Base-by-base conservation (phyloP, 2,113 vertebrate genomes). In the Vanacampus margaritifer region DNA sequence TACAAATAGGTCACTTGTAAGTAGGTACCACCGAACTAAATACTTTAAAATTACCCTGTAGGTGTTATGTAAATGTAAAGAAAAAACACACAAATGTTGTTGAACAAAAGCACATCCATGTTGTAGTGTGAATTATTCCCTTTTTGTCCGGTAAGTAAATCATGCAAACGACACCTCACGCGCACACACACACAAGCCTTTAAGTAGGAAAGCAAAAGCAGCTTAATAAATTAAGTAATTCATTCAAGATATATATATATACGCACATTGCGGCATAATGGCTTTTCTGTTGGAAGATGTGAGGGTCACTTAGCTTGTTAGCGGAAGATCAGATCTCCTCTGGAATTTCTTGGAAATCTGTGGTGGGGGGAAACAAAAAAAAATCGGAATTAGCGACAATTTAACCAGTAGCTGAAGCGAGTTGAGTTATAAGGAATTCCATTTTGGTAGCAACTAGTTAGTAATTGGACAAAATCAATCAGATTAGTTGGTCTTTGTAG, bases 331-430 rank as follows among this genome's bases (percentile, higher is more conserved):
- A 66, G 89, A 85, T n/a, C 82, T 85, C 94, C 66, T 95, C 94
- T 0, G 93, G 93, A 79, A 95, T 95, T 85, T 94, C 94, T 76
- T 95, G 95, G 88, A 94, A 89, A 81, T 95, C 95, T 96, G 58
- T 12, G 10, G 37, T 96, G 36, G 36, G 5, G 36, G n/a, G n/a
- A n/a, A n/a, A n/a, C n/a, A 32, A 32, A 32, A 21, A 21, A 43
- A n/a, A 43, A 14, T 14, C 8, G 13, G 71, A 1, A 86, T 71
- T 36, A 64, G 48, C 16, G 6, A 17, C 5, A 46, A 46, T 17
- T 17, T 8, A 28, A 56, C 51, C 24, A 3, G 26, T 14, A 53
- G 10, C 23, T 24, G 12, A n/a, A 6, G 3, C 0, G 2, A 2
- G 43, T 45, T 37, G 37, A 37, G 37, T 37, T 8, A n/a, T n/a